Evolutionary conservation across 2,888 invertebrate species (phyloP), one percentile per base, ranked within the genome.

Genomic region (Leucophenga montana): DNA sequence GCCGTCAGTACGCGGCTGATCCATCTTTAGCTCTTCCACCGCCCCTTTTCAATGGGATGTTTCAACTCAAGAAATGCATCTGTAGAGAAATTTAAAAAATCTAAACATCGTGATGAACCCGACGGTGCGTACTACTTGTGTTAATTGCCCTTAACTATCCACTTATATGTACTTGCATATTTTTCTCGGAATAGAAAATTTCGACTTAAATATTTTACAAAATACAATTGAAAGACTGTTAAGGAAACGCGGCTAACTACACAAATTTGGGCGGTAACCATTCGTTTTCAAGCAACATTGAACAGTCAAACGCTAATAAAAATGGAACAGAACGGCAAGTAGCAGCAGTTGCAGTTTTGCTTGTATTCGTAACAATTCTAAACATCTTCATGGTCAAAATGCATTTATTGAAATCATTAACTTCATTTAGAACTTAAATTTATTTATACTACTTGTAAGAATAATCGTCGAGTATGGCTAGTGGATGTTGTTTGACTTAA

Each of bases 241-340:
- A 4, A 5, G 16, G 1, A 16, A 16, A 50, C 27, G 27, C 27
- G 27, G 27, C 27, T 27, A 27, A 27, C 27, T 27, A 27, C 27
- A 50, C 14, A 50, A 50, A 50, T 6, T 50, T 50, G 4, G 16
- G 50, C 13, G n/a, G 18, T 4, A 13, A 50, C 8, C 1, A 13
- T 50, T 50, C 46, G 20, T 39, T 57, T 57, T 56, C n/a, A 56
- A 57, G 2, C 27, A 27, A 27, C 27, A 2, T 27, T 3, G 22
- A 46, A 66, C 8, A 20, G 18, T 18, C 54, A 44, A 14, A 56
- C 22, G 56, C 20, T 14, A 44, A 53, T 31, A 66, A 78, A 68
- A 73, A 82, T 81, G 81, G 81, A 81, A 75, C 82, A 81, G 59
- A 78, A 75, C 57, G 82, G 81, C 82, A 82, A 81, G 81, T 82